Conservation (phyloP, 2,113 vertebrate species). For the Lampris incognitus region DNA sequence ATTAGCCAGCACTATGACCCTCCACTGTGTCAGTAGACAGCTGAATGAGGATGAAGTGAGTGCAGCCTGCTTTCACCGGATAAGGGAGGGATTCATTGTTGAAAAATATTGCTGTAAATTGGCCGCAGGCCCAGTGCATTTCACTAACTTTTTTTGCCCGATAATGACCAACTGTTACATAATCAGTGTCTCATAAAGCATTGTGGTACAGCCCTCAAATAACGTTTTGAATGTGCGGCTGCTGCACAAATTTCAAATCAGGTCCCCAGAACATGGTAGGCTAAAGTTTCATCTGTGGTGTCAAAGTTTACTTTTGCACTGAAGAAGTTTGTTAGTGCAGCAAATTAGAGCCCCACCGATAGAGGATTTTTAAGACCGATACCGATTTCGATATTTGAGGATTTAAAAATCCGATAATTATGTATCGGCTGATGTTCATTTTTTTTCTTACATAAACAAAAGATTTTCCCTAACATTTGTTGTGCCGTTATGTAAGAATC, state of each 20-base stretch:
- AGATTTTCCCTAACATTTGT: too few species aligned
- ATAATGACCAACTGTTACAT: constrained; percentile 31
- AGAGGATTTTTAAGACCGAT: too few species aligned
- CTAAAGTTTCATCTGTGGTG: too few species aligned
- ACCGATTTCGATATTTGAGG: too few species aligned
- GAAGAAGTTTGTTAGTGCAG: constrained; percentile 19
- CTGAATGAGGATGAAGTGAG: constrained; percentile 26
- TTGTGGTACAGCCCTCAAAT: constrained; percentile 19
- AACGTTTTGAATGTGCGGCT: neutral
- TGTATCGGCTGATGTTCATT: too few species aligned
- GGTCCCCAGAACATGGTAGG: neutral
- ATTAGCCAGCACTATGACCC: constrained; percentile 44
- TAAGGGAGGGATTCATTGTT: constrained; percentile 14
- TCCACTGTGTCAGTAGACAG: constrained; percentile 32
- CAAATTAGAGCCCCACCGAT: neutral
- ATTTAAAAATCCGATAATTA: too few species aligned
- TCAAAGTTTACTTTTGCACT: constrained; percentile 18
- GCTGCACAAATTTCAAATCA: constrained; percentile 4
- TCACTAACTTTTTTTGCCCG: constrained; percentile 14
- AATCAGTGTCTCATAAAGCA: constrained; percentile 18
- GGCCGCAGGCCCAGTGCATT: constrained; percentile 17
- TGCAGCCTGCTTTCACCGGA: constrained; percentile 11
- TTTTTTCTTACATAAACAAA: too few species aligned
- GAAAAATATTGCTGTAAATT: constrained; percentile 45
- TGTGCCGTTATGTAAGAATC: too few species aligned